A percentile compares a stretch with the other conserved stretches of the same genome.
phyloP scores from a whole-genome alignment of 2,888 invertebrate species.

The Cephus sareptanus region DNA sequence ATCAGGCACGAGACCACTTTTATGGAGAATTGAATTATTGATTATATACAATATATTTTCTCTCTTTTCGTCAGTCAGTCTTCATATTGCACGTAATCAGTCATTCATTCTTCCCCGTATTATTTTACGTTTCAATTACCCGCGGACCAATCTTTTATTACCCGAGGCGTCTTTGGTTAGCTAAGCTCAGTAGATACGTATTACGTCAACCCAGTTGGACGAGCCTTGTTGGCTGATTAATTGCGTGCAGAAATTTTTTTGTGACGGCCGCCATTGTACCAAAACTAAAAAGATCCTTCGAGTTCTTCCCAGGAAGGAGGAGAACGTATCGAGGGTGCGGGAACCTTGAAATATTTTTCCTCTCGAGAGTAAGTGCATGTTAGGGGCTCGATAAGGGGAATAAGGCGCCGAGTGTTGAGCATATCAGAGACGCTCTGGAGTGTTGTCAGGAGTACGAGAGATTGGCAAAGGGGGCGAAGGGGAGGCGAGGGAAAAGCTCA shows the following conservation, averaged over 20 bases:
- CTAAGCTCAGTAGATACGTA: not conserved
- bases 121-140: not conserved
- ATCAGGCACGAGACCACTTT: not conserved
- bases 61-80: not conserved
- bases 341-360: constrained; percentile 20
- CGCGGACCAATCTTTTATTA: not conserved
- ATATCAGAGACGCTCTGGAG: not conserved
- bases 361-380: not conserved
- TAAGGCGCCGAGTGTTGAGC: not conserved
- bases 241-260: constrained; percentile 33
- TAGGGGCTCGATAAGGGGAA: not conserved
- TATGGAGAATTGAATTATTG: not conserved
- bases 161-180: not conserved
- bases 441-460: not conserved
- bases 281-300: not conserved
- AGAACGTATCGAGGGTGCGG: constrained; percentile 7
- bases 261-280: constrained; percentile 30
- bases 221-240: constrained; percentile 34
- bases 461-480: not conserved
- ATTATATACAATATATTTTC: not conserved
- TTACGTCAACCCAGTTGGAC: not conserved
- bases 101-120: not conserved
- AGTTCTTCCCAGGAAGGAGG: not conserved
- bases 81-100: not conserved
- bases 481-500: not conserved